These are phyloP conservation scores for Tapirus terrestris DNA, from an alignment of 2,113 vertebrate genomes.

Conservation along the genomic window DNA sequence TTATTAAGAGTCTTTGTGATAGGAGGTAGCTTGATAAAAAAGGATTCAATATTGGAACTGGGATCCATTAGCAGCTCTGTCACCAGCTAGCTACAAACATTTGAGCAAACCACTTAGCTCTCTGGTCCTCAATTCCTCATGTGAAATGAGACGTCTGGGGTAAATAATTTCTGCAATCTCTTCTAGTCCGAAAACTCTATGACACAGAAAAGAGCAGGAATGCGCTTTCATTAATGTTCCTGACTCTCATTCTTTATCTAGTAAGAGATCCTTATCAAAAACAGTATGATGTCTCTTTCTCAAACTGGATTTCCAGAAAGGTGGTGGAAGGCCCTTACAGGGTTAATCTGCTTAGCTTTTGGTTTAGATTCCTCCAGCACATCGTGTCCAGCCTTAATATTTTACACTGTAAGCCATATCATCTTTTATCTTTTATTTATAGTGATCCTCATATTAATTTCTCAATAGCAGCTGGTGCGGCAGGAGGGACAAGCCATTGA, in stretches of 20 bases:
- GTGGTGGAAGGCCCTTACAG: not conserved
- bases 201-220: not conserved
- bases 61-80: not conserved
- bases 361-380: slow-evolving; percentile 83
- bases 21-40: not conserved
- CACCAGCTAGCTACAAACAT: not conserved
- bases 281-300: not conserved
- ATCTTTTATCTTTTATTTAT: slow-evolving; percentile 94
- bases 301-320: slow-evolving; percentile 21
- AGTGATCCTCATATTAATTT: slow-evolving; percentile 90
- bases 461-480: slow-evolving; percentile 88
- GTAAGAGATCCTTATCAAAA: not conserved
- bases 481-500: slow-evolving; percentile 89
- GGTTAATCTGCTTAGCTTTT: slow-evolving; percentile 85
- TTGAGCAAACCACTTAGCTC: not conserved
- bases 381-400: slow-evolving; percentile 88
- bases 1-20: slow-evolving; percentile 11
- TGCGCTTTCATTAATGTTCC: not conserved
- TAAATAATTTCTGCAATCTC: not conserved
- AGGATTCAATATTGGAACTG: not conserved
- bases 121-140: not conserved
- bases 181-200: not conserved
- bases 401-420: slow-evolving; percentile 88
- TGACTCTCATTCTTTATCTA: not conserved
- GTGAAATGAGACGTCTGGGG: not conserved